A percentile compares a stretch with the other conserved stretches of the same genome.
These are phyloP conservation scores for Anthophora plumipes DNA, from an alignment of 2,888 invertebrate genomes.

Conservation along the genomic window DNA sequence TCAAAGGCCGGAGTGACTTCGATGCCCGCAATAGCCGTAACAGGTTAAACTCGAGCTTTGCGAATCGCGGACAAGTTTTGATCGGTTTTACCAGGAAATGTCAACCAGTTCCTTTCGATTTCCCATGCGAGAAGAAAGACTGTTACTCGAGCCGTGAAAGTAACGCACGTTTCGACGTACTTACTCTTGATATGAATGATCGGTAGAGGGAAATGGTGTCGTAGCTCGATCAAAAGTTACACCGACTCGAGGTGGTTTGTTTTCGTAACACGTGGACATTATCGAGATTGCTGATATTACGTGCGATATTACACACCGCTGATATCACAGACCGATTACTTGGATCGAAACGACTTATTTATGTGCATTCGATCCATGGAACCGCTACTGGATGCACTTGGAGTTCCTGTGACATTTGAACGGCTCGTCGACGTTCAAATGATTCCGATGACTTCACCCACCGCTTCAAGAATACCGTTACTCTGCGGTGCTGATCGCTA, in stretches of 20 bases:
- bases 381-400: not conserved
- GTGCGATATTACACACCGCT: slow-evolving; percentile 16
- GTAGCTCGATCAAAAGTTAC: not conserved
- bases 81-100: slow-evolving; percentile 17
- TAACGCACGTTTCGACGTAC: not conserved
- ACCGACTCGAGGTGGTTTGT: not conserved
- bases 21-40: slow-evolving; percentile 4
- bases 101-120: slow-evolving; percentile 19
- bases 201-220: not conserved
- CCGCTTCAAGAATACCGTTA: slow-evolving; percentile 28
- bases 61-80: not conserved
- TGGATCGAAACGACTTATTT: not conserved
- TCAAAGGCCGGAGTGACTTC: not conserved
- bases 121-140: slow-evolving; percentile 11
- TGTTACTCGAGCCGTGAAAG: slow-evolving; percentile 20
- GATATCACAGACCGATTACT: not conserved
- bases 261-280: not conserved
- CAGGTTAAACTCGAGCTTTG: not conserved
- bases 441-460: slow-evolving; percentile 39
- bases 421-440: slow-evolving; percentile 14
- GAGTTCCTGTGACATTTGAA: slow-evolving; percentile 39
- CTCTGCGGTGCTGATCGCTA: too few relatives aligned
- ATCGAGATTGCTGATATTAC: not conserved
- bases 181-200: not conserved
- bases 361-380: slow-evolving; percentile 30